Percentiles rank a stretch among this genome's conserved stretches.
Evolutionary conservation across 2,797 vertebrate species (phyloP).

Genomic region (Hirundo rustica): DNA sequence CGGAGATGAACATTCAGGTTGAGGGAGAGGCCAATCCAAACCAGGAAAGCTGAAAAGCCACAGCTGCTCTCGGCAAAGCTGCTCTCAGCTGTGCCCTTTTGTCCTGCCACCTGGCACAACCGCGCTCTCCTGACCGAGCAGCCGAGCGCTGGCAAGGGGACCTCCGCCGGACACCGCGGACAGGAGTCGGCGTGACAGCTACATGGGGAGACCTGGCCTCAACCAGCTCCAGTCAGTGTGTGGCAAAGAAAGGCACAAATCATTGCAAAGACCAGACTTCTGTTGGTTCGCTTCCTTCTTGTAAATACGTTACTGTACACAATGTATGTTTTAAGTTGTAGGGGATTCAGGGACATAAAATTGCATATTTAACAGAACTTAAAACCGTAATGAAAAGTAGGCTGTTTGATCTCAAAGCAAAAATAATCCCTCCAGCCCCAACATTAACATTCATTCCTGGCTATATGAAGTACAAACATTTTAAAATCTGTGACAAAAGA

Average conservation of each 20-base stretch:
- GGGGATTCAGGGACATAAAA: conserved; percentile 65
- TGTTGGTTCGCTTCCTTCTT: conserved; percentile 67
- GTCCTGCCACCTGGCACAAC: conserved; percentile 41
- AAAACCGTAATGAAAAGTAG: conserved; percentile 67
- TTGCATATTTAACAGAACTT: conserved; percentile 80
- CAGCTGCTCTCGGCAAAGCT: conserved; percentile 67
- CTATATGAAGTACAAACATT: conserved; percentile 77
- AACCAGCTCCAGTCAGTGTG: conserved; percentile 75
- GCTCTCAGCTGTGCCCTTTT: conserved; percentile 46
- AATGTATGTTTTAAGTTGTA: conserved; percentile 58
- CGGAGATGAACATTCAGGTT: conserved; percentile 74
- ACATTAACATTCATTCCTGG: conserved; percentile 70
- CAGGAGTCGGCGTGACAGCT: conserved; percentile 65
- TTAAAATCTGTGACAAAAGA: conserved; percentile 80
- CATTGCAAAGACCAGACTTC: conserved; percentile 78
- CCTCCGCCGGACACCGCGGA: conserved; percentile 51
- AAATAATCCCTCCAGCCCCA: conserved; percentile 66
- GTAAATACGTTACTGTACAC: conserved; percentile 76
- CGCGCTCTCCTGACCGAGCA: conserved; percentile 30
- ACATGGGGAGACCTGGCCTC: conserved; percentile 67
- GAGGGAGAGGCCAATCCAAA: conserved; percentile 65
- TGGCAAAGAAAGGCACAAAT: conserved; percentile 84
- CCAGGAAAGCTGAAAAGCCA: conserved; percentile 69
- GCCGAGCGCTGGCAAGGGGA: conserved; percentile 60
- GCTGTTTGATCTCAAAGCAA: conserved; percentile 69